Percentiles rank a stretch among this genome's conserved stretches.
Evolutionary conservation across 2,113 vertebrate genomes (phyloP).

Genomic region (Prolemur simus): DNA sequence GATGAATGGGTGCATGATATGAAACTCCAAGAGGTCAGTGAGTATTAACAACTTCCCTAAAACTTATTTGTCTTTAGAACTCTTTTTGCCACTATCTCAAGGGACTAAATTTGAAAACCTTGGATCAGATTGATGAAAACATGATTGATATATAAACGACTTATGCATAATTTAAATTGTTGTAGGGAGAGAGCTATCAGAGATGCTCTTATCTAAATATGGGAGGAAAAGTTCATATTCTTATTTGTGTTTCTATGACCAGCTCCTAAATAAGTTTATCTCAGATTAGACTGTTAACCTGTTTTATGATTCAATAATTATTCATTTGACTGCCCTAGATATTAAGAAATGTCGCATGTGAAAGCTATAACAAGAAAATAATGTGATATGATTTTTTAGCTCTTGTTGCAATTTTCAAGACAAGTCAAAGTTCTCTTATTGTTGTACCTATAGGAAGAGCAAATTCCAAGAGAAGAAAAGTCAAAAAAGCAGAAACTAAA

Average conservation of each 20-base stretch:
- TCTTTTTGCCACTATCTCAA: not conserved
- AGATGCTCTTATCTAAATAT: not conserved
- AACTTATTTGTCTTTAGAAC: not conserved
- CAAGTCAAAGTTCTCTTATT: not conserved
- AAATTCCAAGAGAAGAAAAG: not conserved
- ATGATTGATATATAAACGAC: not conserved
- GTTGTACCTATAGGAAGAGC: not conserved
- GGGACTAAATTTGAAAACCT: not conserved
- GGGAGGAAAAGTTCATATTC: not conserved
- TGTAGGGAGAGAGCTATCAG: not conserved
- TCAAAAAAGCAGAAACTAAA: not conserved
- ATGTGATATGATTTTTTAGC: not conserved
- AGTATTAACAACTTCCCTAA: not conserved
- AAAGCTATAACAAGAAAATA: conserved; percentile 4
- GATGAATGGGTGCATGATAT: not conserved
- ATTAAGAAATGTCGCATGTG: not conserved
- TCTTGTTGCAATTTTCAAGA: not conserved
- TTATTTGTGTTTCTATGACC: not conserved
- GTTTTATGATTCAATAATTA: not conserved
- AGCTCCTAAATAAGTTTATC: not conserved
- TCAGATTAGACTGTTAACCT: not conserved
- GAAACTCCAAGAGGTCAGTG: not conserved
- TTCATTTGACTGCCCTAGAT: not conserved
- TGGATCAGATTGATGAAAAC: not conserved
- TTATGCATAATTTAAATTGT: not conserved